Evolutionary conservation across 2,113 vertebrate genomes (phyloP).

Genomic region (Pituophis catenifer): DNA sequence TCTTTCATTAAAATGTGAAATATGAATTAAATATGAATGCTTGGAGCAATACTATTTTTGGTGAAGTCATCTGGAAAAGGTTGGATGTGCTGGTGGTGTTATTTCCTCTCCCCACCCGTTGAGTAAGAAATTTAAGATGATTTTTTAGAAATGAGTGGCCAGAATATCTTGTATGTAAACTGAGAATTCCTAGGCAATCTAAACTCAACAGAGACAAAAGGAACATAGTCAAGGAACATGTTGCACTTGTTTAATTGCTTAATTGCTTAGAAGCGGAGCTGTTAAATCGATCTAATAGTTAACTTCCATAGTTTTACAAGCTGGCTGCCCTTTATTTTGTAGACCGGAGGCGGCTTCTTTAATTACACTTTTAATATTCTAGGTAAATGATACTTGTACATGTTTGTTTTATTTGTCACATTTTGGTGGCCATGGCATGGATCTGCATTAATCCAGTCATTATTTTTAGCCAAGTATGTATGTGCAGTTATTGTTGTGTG

Average conservation of each 20-base stretch:
- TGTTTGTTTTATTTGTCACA: not conserved
- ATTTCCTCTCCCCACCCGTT: not conserved
- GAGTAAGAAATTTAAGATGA: not conserved
- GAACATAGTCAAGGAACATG: not conserved
- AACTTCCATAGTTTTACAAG: not conserved
- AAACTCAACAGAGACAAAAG: not conserved
- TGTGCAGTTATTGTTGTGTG: not conserved
- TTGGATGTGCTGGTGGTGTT: not conserved
- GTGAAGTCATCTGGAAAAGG: not conserved
- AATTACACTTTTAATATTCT: not conserved
- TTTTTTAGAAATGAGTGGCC: not conserved
- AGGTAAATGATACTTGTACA: not conserved
- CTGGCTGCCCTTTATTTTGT: not conserved
- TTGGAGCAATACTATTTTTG: not conserved
- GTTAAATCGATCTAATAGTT: not conserved
- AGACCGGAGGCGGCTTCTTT: not conserved
- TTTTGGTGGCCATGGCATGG: not conserved
- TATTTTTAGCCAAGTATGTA: not conserved
- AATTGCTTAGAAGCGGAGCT: not conserved
- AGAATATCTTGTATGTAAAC: not conserved
- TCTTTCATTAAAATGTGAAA: not conserved
- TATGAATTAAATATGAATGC: not conserved
- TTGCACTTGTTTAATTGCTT: not conserved
- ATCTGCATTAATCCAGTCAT: not conserved
- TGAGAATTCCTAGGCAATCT: not conserved